These are phyloP conservation scores for Prorops nasuta DNA, from an alignment of 1,140 invertebrate species.

Conservation along the genomic window DNA sequence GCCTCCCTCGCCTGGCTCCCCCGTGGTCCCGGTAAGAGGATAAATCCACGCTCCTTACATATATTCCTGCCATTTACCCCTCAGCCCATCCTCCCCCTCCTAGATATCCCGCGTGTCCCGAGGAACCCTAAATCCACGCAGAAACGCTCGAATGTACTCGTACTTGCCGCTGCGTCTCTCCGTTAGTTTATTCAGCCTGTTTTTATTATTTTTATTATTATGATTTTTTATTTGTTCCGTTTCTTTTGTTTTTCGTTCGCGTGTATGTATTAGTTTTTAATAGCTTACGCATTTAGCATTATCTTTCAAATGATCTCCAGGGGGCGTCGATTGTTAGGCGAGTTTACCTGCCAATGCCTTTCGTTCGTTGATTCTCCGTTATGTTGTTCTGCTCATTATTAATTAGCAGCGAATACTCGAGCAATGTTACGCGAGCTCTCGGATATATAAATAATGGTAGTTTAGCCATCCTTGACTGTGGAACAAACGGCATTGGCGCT, in stretches of 20 bases:
- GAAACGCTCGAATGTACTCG: conserved; percentile 9
- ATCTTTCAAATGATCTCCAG: conserved; percentile 54
- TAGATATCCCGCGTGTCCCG: too few relatives aligned
- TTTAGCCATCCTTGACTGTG: too few relatives aligned
- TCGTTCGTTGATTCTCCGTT: conserved; percentile 14
- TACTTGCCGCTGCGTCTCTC: conserved; percentile 8
- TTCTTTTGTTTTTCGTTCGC: not conserved
- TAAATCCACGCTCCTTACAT: too few relatives aligned
- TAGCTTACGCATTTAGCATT: conserved; percentile 37
- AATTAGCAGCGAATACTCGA: too few relatives aligned
- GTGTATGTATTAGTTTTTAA: conserved; percentile 41
- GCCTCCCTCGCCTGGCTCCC: too few relatives aligned
- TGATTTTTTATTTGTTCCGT: not conserved
- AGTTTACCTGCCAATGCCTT: conserved; percentile 34
- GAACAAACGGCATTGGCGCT: conserved; percentile 36
- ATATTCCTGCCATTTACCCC: too few relatives aligned
- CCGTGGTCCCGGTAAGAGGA: too few relatives aligned
- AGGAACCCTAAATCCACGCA: conserved; percentile 17
- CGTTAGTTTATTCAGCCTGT: not conserved
- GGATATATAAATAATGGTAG: too few relatives aligned
- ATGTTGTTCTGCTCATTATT: not conserved
- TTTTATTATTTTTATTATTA: not conserved
- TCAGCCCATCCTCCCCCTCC: too few relatives aligned
- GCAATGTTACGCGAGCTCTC: too few relatives aligned
- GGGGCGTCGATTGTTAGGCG: conserved; percentile 39